Percentiles rank a stretch among this genome's conserved stretches.
Conservation (phyloP, 2,797 vertebrate genomes). For the Crenichthys baileyi region DNA sequence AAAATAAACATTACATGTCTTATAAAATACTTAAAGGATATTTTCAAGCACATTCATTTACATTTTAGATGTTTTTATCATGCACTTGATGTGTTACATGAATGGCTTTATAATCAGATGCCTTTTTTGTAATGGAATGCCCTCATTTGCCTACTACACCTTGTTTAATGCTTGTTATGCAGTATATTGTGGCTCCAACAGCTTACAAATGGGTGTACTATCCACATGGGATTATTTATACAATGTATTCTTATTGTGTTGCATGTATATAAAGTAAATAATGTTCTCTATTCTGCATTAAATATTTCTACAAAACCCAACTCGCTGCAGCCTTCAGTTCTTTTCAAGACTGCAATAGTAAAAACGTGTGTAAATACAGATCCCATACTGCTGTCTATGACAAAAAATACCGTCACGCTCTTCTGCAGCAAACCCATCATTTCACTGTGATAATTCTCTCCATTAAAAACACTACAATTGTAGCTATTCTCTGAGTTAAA, state of each 20-base stretch:
- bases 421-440: not conserved
- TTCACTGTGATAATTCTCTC: not conserved
- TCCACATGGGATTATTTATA: constrained; percentile 72
- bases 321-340: not conserved
- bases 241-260: constrained; percentile 78
- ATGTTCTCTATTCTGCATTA: constrained; percentile 73
- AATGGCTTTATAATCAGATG: constrained; percentile 42
- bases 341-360: not conserved
- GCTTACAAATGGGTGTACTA: constrained; percentile 62
- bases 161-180: constrained; percentile 75
- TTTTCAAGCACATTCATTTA: constrained; percentile 32
- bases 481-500: not conserved
- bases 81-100: constrained; percentile 12
- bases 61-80: constrained; percentile 47
- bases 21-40: constrained; percentile 18
- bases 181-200: constrained; percentile 62
- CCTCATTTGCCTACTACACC: constrained; percentile 84
- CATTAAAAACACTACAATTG: not conserved
- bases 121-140: constrained; percentile 81
- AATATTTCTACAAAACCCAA: constrained; percentile 73
- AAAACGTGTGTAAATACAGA: not conserved
- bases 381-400: not conserved
- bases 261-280: constrained; percentile 81
- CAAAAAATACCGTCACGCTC: not conserved
- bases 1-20: constrained; percentile 35